These are phyloP conservation scores for Thunnus maccoyii DNA, from an alignment of 2,113 vertebrate species.

Conservation along the genomic window DNA sequence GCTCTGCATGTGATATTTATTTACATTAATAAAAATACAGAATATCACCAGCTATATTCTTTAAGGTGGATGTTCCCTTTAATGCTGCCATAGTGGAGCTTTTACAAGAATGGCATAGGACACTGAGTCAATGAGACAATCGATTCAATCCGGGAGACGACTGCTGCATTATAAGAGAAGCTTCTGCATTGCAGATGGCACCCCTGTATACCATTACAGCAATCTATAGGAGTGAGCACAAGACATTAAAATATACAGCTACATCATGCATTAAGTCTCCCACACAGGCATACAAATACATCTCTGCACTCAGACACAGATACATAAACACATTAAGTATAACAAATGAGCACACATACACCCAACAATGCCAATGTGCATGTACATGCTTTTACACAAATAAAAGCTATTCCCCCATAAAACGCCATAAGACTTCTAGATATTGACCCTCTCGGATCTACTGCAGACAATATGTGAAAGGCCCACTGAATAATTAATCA, in stretches of 20 bases:
- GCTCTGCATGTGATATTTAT: too few relatives aligned
- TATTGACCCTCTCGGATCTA: conserved; percentile 49
- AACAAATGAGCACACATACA: neutral
- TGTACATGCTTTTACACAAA: conserved; percentile 3
- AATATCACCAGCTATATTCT: neutral
- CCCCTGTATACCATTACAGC: conserved; percentile 66
- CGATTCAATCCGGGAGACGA: conserved; percentile 69
- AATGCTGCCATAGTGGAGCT: conserved; percentile 53
- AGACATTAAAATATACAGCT: conserved; percentile 24
- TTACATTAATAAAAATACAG: too few relatives aligned
- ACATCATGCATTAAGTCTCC: neutral
- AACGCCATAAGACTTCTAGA: conserved; percentile 28
- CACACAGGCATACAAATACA: neutral
- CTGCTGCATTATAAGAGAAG: conserved; percentile 74
- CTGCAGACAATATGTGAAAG: conserved; percentile 69
- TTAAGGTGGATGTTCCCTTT: conserved; percentile 36
- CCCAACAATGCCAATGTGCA: neutral
- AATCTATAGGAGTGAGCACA: conserved; percentile 53
- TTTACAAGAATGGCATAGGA: conserved; percentile 59
- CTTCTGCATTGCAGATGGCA: conserved; percentile 80
- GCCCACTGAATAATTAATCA: conserved; percentile 79
- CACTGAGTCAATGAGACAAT: conserved; percentile 71
- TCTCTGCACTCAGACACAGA: conserved; percentile 21
- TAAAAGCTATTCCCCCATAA: conserved; percentile 10
- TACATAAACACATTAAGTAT: conserved; percentile 1